Conservation (phyloP, 1,140 invertebrate species). For the Eciton burchellii region DNA sequence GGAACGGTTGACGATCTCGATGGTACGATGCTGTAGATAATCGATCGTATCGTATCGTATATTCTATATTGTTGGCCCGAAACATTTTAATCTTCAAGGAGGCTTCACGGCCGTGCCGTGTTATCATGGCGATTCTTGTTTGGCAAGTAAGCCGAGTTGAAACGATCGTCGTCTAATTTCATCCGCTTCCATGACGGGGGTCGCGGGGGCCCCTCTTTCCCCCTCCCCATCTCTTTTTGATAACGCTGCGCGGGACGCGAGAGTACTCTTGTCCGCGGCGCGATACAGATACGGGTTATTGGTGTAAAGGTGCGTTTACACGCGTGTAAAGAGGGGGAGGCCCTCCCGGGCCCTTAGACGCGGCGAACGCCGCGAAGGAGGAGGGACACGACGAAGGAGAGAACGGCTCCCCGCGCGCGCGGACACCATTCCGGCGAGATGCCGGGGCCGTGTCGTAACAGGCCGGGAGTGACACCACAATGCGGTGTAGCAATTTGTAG, state of each 20-base stretch:
- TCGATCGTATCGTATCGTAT: too few species aligned
- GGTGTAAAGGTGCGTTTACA: slow-evolving; percentile 79
- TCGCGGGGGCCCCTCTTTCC: too few species aligned
- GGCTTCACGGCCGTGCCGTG: too few species aligned
- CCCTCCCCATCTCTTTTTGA: too few species aligned
- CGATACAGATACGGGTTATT: slow-evolving; percentile 70
- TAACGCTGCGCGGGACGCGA: neutral
- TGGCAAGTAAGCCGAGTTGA: too few species aligned
- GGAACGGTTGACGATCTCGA: neutral
- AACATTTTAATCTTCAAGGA: too few species aligned
- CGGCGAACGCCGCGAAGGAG: slow-evolving; percentile 64
- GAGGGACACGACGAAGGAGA: slow-evolving; percentile 71
- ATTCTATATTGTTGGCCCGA: too few species aligned
- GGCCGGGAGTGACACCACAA: slow-evolving; percentile 85
- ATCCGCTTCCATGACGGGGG: too few species aligned
- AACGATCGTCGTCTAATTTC: neutral
- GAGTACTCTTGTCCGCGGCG: slow-evolving; percentile 13
- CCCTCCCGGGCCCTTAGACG: slow-evolving; percentile 70
- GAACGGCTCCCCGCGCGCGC: slow-evolving; percentile 70
- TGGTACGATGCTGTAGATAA: too few species aligned
- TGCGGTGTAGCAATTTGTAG: slow-evolving; percentile 86
- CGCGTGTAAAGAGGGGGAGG: slow-evolving; percentile 70
- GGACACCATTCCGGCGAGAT: slow-evolving; percentile 85
- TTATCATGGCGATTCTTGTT: too few species aligned
- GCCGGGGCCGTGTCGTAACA: slow-evolving; percentile 84